phyloP scores from a whole-genome alignment of 1,140 invertebrate genomes.

The Harpegnathos saltator region DNA sequence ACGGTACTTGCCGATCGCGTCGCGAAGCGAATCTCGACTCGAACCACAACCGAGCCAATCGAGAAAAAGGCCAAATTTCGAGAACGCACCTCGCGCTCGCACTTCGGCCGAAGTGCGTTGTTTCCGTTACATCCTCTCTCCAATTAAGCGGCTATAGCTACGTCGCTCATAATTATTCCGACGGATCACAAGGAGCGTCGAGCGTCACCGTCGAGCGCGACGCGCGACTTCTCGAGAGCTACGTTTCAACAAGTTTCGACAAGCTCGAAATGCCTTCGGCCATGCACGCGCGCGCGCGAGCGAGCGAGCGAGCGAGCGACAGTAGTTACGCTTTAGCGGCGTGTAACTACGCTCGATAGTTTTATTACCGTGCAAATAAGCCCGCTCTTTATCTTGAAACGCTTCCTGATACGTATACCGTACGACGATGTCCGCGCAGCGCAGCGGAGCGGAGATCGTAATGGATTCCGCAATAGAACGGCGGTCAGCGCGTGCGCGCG shows the following conservation, averaged over 20 bases:
- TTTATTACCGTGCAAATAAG: constrained; percentile 41
- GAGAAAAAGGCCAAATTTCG: not conserved
- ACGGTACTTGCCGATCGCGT: constrained; percentile 20
- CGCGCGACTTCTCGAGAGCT: not conserved
- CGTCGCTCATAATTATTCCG: not conserved
- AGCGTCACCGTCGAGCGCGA: not conserved
- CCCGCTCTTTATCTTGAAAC: constrained; percentile 38
- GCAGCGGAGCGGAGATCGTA: constrained; percentile 18
- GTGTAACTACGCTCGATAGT: constrained; percentile 31
- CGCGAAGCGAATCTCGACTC: not conserved
- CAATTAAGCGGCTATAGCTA: not conserved
- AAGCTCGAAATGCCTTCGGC: constrained; percentile 28
- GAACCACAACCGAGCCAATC: too few relatives aligned
- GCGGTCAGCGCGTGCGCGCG: too few relatives aligned
- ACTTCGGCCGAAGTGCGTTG: too few relatives aligned
- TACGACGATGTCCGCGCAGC: constrained; percentile 14
- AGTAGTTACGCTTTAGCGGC: constrained; percentile 7
- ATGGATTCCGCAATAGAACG: constrained; percentile 30
- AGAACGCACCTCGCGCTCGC: too few relatives aligned
- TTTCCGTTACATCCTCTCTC: not conserved
- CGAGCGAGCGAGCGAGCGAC: too few relatives aligned
- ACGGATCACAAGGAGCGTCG: not conserved
- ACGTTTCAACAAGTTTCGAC: constrained; percentile 21
- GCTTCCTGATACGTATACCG: constrained; percentile 12
- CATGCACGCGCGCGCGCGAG: not conserved